Evolutionary conservation across 2,888 invertebrate species (phyloP).

Genomic region (Zelleria hepariella): DNA sequence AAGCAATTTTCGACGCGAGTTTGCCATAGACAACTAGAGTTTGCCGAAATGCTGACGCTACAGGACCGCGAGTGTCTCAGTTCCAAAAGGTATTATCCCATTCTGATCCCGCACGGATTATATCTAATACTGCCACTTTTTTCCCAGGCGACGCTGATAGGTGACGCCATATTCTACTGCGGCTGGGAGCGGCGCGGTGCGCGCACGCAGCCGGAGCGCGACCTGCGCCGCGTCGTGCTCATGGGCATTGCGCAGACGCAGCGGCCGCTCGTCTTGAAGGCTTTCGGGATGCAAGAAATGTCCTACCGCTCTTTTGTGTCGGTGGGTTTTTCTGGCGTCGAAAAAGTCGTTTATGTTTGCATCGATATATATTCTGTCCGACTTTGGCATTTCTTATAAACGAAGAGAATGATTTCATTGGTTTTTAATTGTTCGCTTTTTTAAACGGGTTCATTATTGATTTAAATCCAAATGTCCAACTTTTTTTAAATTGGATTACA

Average conservation of each 20-base stretch:
- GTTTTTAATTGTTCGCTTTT: not conserved
- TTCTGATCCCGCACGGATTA: no score
- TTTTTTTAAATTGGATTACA: not conserved
- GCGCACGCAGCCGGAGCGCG: not conserved
- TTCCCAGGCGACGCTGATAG: conserved; percentile 6
- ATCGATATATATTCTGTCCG: not conserved
- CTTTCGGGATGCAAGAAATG: conserved; percentile 5
- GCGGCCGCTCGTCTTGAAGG: conserved; percentile 7
- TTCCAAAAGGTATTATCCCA: not conserved
- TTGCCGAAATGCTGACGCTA: no score
- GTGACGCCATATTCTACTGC: conserved; percentile 5
- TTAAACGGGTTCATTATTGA: not conserved
- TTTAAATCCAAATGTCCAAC: not conserved
- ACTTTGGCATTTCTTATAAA: no score
- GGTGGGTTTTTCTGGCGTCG: not conserved
- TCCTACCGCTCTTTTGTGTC: conserved; percentile 8
- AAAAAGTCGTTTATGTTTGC: not conserved
- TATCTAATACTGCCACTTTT: not conserved
- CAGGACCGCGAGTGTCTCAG: no score
- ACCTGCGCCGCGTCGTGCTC: conserved; percentile 8
- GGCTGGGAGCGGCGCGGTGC: conserved; percentile 7
- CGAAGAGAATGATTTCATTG: not conserved
- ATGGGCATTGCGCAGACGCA: conserved; percentile 10
- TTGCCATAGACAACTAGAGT: no score
- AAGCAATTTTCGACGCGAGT: no score